Percentiles rank a stretch among this genome's conserved stretches.
These are phyloP conservation scores for Oscarella lobularis DNA, from an alignment of 37 sponge, comb jelly and placozoan species.

Conservation along the genomic window DNA sequence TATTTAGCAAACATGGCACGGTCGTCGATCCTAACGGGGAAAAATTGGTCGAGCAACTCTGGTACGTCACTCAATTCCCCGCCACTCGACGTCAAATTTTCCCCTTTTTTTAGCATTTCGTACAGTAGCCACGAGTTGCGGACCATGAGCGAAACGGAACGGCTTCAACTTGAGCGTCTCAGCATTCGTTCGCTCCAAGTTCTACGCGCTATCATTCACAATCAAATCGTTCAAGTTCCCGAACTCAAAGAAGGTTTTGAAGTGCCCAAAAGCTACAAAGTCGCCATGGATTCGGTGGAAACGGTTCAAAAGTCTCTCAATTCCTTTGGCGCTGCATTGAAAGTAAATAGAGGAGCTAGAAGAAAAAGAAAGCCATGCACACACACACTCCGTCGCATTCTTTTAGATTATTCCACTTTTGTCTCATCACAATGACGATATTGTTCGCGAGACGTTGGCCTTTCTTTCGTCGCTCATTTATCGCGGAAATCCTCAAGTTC, in stretches of 20 bases:
- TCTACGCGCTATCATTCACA: neutral
- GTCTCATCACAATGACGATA: conserved; percentile 32
- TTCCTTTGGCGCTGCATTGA: neutral
- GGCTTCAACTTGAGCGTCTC: neutral
- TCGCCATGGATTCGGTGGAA: neutral
- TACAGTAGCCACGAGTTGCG: neutral
- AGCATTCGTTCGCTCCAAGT: neutral
- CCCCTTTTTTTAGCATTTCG: neutral
- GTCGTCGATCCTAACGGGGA: neutral
- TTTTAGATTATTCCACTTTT: conserved; percentile 45
- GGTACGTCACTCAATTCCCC: too few species aligned
- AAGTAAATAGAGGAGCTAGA: neutral
- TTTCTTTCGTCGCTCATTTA: conserved; percentile 41
- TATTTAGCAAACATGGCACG: too few species aligned
- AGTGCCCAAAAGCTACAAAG: neutral
- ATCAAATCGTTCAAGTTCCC: neutral
- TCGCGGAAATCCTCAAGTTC: conserved; percentile 39
- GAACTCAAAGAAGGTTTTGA: neutral
- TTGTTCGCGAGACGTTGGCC: conserved; percentile 40
- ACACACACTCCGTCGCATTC: too few species aligned
- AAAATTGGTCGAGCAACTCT: neutral
- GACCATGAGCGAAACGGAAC: neutral
- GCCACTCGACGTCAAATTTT: too few species aligned
- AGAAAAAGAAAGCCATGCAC: too few species aligned
- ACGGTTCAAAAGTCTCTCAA: neutral